These are phyloP conservation scores for Chironomus tepperi DNA, from an alignment of 1,140 invertebrate species.

Conservation along the genomic window DNA sequence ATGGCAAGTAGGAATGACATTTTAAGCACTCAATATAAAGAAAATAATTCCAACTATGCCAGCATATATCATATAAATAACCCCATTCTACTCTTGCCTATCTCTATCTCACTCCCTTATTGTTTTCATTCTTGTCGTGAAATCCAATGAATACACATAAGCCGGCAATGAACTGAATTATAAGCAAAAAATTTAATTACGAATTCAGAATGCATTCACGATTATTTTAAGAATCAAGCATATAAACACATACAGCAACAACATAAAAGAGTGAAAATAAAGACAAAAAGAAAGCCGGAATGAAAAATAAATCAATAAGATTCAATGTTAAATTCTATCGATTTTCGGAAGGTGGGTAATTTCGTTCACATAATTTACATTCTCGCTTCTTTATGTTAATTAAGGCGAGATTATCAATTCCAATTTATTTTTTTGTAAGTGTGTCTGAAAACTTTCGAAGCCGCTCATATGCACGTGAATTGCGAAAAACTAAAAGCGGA, in stretches of 20 bases:
- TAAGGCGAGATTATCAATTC: background rate
- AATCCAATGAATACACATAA: background rate
- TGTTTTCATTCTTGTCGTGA: no score
- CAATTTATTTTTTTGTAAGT: background rate
- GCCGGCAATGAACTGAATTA: slow-evolving; percentile 6
- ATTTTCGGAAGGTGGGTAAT: background rate
- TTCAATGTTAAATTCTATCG: slow-evolving; percentile 14
- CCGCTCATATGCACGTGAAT: background rate
- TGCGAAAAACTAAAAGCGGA: background rate
- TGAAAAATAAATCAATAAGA: background rate
- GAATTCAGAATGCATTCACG: background rate
- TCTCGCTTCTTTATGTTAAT: background rate
- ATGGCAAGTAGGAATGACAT: background rate
- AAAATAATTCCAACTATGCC: no score
- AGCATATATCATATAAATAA: no score
- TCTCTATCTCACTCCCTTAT: no score
- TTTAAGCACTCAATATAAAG: background rate
- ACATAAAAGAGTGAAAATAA: no score
- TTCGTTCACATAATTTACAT: background rate
- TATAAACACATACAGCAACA: no score
- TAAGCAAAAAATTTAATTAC: background rate
- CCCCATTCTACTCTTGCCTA: background rate
- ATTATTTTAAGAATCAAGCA: no score
- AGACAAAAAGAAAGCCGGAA: background rate
- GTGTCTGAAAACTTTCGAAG: background rate